Evolutionary conservation across 92 coral and sea anemone genomes (phyloP).

Genomic region (Micromussa lordhowensis): DNA sequence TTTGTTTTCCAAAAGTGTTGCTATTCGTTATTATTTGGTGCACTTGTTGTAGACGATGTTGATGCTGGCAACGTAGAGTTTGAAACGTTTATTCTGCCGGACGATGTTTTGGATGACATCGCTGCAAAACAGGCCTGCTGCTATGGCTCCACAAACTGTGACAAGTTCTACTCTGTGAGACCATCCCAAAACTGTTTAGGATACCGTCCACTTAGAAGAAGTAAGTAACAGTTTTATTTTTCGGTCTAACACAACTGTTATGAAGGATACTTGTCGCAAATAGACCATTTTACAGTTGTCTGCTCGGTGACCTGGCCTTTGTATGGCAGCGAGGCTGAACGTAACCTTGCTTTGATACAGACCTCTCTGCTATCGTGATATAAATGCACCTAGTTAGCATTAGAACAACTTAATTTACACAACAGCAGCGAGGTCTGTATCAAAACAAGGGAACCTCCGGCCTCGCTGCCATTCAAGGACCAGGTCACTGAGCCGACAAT

Average conservation of each 20-base stretch:
- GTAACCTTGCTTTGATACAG: too few relatives aligned
- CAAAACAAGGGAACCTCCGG: too few relatives aligned
- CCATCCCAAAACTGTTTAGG: conserved; percentile 36
- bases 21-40: conserved; percentile 32
- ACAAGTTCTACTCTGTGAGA: conserved; percentile 42
- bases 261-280: too few relatives aligned
- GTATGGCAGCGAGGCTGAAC: too few relatives aligned
- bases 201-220: conserved; percentile 25
- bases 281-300: too few relatives aligned
- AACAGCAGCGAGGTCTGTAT: too few relatives aligned
- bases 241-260: not conserved
- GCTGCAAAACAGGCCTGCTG: conserved; percentile 59
- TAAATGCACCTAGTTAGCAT: too few relatives aligned
- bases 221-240: conserved; percentile 33
- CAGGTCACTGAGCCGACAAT: too few relatives aligned
- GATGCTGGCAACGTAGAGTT: conserved; percentile 32
- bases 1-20: conserved; percentile 32
- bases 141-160: conserved; percentile 36
- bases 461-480: too few relatives aligned
- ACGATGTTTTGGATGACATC: conserved; percentile 38
- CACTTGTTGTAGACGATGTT: conserved; percentile 3
- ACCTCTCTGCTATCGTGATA: too few relatives aligned
- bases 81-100: not conserved
- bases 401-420: too few relatives aligned
- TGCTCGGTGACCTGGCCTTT: too few relatives aligned